These are phyloP conservation scores for Falco naumanni DNA, from an alignment of 2,797 vertebrate species.

Conservation along the genomic window DNA sequence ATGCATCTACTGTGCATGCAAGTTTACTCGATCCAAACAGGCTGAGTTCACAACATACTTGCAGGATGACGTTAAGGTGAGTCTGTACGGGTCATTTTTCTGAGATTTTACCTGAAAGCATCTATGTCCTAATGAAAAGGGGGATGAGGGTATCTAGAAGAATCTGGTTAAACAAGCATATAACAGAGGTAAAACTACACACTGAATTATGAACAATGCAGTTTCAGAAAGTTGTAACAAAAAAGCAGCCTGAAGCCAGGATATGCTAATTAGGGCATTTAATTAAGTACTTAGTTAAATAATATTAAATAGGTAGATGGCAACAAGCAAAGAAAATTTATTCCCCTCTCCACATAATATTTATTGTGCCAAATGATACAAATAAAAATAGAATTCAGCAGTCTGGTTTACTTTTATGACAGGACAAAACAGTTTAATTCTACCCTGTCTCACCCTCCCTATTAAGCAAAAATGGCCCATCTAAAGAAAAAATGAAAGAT, in stretches of 20 bases:
- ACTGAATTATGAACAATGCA: background rate
- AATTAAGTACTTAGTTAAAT: background rate
- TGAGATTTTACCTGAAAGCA: background rate
- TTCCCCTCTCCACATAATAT: background rate
- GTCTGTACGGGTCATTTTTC: background rate
- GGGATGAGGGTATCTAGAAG: background rate
- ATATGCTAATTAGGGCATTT: background rate
- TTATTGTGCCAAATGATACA: background rate
- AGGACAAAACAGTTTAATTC: background rate
- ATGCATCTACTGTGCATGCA: background rate
- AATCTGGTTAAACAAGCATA: background rate
- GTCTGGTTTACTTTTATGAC: background rate
- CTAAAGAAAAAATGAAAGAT: background rate
- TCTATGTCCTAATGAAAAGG: background rate
- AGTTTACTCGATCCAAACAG: background rate
- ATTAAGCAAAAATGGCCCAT: background rate
- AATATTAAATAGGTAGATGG: background rate
- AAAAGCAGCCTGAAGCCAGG: background rate
- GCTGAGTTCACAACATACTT: background rate
- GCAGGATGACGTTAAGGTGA: background rate
- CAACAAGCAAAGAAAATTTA: background rate
- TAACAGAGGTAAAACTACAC: background rate
- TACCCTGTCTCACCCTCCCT: background rate
- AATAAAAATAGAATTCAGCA: background rate
- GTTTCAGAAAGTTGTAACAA: background rate